These are phyloP conservation scores for Halcyon smyrnensis DNA, from an alignment of 2,797 vertebrate genomes.

Conservation along the genomic window DNA sequence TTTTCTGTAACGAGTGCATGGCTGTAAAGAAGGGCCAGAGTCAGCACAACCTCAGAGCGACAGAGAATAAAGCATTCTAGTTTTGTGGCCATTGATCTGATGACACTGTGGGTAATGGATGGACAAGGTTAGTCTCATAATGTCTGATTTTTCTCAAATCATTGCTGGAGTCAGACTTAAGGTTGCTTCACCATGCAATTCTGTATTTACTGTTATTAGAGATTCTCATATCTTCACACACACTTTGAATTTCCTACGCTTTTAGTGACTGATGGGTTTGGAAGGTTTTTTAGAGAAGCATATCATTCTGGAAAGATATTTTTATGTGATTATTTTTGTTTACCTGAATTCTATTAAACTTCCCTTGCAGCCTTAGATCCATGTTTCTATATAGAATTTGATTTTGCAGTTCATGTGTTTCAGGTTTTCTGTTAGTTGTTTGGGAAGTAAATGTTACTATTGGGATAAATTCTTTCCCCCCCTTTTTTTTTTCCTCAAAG, in stretches of 20 bases:
- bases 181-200: constrained; percentile 41
- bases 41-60: constrained; percentile 67
- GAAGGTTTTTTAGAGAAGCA: background rate
- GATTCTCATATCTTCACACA: background rate
- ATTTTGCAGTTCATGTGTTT: background rate
- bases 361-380: background rate
- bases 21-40: constrained; percentile 71
- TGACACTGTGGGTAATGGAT: constrained; percentile 71
- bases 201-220: constrained; percentile 23
- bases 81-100: constrained; percentile 74
- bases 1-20: constrained; percentile 61
- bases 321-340: constrained; percentile 47
- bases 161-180: constrained; percentile 59
- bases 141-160: constrained; percentile 70
- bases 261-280: constrained; percentile 33
- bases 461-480: background rate
- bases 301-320: constrained; percentile 29
- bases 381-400: background rate
- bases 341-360: constrained; percentile 31
- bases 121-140: constrained; percentile 65
- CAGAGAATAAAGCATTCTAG: constrained; percentile 70
- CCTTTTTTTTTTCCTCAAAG: background rate
- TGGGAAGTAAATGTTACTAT: background rate
- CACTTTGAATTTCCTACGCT: constrained; percentile 37
- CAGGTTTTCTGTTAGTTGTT: background rate